phyloP scores from a whole-genome alignment of 2,797 vertebrate species.

The Phataginus tricuspis region DNA sequence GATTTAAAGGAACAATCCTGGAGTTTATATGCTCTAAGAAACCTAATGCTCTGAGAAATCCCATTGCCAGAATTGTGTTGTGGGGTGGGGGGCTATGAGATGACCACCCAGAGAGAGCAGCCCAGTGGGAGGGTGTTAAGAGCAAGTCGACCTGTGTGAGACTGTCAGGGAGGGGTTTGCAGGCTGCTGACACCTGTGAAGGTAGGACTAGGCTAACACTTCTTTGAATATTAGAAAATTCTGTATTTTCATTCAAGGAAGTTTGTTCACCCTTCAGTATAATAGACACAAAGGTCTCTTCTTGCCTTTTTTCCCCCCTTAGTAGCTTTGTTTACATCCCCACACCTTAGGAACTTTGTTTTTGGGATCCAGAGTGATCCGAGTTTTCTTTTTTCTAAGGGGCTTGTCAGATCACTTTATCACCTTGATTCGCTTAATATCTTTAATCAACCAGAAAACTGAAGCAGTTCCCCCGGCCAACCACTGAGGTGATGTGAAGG shows the following conservation, averaged over 20 bases:
- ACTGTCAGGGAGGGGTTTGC: accelerated
- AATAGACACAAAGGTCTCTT: not conserved
- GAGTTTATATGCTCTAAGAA: constrained; percentile 59
- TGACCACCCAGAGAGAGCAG: constrained; percentile 55
- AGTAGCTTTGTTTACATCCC: not conserved
- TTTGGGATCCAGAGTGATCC: not conserved
- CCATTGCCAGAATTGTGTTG: not conserved
- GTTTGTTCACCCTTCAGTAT: not conserved
- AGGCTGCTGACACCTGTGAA: not conserved
- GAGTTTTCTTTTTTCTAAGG: not conserved
- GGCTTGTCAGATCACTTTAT: not conserved
- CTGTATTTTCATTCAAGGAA: not conserved
- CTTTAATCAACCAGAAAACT: constrained; percentile 61
- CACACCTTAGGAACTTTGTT: not conserved
- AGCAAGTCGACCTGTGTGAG: not conserved
- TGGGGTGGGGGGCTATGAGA: not conserved
- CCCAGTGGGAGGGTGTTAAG: accelerated
- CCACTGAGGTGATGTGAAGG: not conserved
- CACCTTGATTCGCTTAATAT: constrained; percentile 34
- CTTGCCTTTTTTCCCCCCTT: not conserved
- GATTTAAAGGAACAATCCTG: constrained; percentile 58
- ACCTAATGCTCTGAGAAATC: constrained; percentile 56
- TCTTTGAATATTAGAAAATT: not conserved
- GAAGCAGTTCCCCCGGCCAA: not conserved
- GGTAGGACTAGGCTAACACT: not conserved